Base-by-base conservation (phyloP, 2,888 invertebrate species). In the Cloeon dipterum region DNA sequence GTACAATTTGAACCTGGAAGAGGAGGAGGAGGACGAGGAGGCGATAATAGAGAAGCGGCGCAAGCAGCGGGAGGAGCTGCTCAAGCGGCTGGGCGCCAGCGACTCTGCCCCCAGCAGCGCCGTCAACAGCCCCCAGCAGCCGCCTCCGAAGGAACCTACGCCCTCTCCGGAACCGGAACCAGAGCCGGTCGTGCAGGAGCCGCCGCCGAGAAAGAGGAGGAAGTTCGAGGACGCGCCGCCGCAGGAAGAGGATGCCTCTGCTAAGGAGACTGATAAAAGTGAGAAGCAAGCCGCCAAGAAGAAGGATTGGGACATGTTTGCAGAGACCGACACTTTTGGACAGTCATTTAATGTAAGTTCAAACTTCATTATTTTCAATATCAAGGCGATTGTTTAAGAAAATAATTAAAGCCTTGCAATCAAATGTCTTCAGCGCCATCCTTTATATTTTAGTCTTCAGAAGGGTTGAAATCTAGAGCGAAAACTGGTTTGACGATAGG, bases 1-100 rank as follows among this genome's bases (percentile, higher is more conserved):
- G 20, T 49, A 44, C 16, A 72, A 81, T 46, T 72, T 83, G 38
- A 72, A 78, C 48, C 67, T 82, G 14, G 68, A 73, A 33, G 72
- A 77, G 41, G 83, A 88, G 41, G 85, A 85, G 44, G 88, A 89
- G 54, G 83, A 86, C 47, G 93, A 93, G 51, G 88, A 93, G 53
- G 75, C 75, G 46, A 83, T 91, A 46, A 94, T 94, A 52, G 85
- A 89, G 53, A 69, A 70, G 50, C 65, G 88, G 45, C 66, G 93
- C 42, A 78, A 81, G 50, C 77, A 86, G 50, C 64, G 93, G 26
- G 86, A 91, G 55, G 83, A 81, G 52, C 62, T 94, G 5, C 52
- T 91, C 39, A 79, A 79, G 68, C 83, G 82, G 59, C 2, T 36
- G 3, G 26, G 11, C 11, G 13, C 26, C 26, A n/a, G 13, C 11